These are phyloP conservation scores for Calliopsis andreniformis DNA, from an alignment of 1,140 invertebrate genomes.

Conservation along the genomic window DNA sequence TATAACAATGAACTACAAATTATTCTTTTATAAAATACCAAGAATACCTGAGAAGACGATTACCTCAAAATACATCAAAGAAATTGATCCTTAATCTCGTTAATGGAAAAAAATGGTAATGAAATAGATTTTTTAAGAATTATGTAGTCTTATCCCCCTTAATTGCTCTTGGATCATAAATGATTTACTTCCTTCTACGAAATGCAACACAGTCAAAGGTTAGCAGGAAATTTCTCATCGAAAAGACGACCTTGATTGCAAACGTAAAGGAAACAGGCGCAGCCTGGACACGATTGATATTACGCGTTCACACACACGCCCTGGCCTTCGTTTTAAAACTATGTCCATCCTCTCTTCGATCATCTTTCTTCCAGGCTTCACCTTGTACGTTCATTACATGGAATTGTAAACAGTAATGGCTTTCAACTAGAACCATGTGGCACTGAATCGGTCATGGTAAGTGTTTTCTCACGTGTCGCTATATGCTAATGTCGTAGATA, in stretches of 20 bases:
- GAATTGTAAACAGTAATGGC: slow-evolving; percentile 6
- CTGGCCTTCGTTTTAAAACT: slow-evolving; percentile 39
- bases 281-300: slow-evolving; percentile 14
- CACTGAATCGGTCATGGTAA: background rate
- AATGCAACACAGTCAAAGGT: too few relatives aligned
- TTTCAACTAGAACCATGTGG: background rate
- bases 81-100: too few relatives aligned
- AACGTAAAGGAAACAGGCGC: slow-evolving; percentile 34
- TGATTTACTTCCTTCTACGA: too few relatives aligned
- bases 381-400: slow-evolving; percentile 9
- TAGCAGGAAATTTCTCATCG: background rate
- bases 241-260: slow-evolving; percentile 31
- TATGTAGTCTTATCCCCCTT: too few relatives aligned
- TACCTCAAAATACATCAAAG: too few relatives aligned
- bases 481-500: background rate
- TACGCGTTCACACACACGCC: slow-evolving; percentile 35
- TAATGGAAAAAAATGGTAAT: too few relatives aligned
- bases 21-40: too few relatives aligned
- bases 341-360: slow-evolving; percentile 11
- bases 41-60: too few relatives aligned
- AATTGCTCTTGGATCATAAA: too few relatives aligned
- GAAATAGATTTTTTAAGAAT: too few relatives aligned
- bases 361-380: background rate
- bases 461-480: slow-evolving; percentile 5
- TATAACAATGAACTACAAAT: too few relatives aligned